These are phyloP conservation scores for Sebastes steindachneri DNA, from an alignment of 2,797 vertebrate species.

Conservation along the genomic window DNA sequence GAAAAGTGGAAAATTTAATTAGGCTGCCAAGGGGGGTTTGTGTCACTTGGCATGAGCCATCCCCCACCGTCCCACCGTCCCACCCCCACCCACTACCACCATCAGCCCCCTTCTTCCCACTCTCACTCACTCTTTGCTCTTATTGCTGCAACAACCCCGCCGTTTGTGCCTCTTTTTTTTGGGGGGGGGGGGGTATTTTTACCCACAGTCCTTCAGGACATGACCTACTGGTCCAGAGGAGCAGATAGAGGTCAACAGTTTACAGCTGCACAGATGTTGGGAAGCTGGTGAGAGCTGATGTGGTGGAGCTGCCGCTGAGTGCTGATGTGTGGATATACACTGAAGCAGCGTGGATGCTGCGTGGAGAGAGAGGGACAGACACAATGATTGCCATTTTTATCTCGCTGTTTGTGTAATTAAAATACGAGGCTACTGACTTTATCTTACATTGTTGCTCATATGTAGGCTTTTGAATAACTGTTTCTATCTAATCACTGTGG, in stretches of 20 bases:
- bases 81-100: conserved; percentile 43
- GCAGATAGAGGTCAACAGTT: conserved; percentile 63
- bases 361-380: neutral
- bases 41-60: conserved; percentile 80
- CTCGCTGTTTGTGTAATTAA: conserved; percentile 8
- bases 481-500: neutral
- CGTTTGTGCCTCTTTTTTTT: conserved; percentile 17
- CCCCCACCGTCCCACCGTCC: conserved; percentile 32
- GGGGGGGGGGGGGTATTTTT: neutral
- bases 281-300: conserved; percentile 26
- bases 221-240: conserved; percentile 51
- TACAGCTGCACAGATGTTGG: conserved; percentile 36
- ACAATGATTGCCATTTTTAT: conserved; percentile 5
- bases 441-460: neutral
- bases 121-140: conserved; percentile 33
- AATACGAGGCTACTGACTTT: neutral
- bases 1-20: conserved; percentile 89
- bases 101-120: neutral
- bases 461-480: neutral
- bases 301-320: conserved; percentile 13
- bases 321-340: conserved; percentile 14
- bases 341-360: conserved; percentile 4
- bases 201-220: conserved; percentile 33
- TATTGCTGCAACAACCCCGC: conserved; percentile 13
- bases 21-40: conserved; percentile 85